A percentile compares a stretch with the other conserved stretches of the same genome.
These are phyloP conservation scores for Larimichthys polyactis DNA, from an alignment of 2,113 vertebrate genomes.

Conservation along the genomic window DNA sequence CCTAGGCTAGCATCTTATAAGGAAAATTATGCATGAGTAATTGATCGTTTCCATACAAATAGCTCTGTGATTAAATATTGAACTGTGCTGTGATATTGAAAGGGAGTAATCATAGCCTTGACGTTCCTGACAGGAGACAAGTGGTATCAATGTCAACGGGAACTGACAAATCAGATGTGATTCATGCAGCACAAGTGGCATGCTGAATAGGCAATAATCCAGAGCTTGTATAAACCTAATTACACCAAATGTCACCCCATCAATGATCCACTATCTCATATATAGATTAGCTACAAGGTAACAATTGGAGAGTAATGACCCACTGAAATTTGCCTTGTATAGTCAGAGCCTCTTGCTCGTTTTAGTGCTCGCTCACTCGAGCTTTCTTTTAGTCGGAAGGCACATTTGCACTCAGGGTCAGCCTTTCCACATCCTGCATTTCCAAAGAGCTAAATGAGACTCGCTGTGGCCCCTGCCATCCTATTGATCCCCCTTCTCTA, in stretches of 20 bases:
- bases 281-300: constrained; percentile 73
- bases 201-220: constrained; percentile 67
- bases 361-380: constrained; percentile 35
- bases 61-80: constrained; percentile 59
- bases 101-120: constrained; percentile 53
- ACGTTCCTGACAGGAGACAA: constrained; percentile 48
- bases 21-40: constrained; percentile 34
- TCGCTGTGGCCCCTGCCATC: constrained; percentile 58
- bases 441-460: constrained; percentile 68
- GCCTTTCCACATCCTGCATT: constrained; percentile 61
- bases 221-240: constrained; percentile 73
- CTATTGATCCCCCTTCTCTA: constrained; percentile 72
- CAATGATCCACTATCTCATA: constrained; percentile 61
- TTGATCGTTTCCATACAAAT: constrained; percentile 54
- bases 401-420: constrained; percentile 63
- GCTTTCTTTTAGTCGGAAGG: constrained; percentile 44
- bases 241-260: constrained; percentile 62
- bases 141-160: constrained; percentile 30
- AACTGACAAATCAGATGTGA: constrained; percentile 58
- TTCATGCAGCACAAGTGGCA: constrained; percentile 49
- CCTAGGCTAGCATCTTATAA: not conserved
- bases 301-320: constrained; percentile 71
- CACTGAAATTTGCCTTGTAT: constrained; percentile 63
- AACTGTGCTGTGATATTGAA: constrained; percentile 36
- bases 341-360: constrained; percentile 52